Percentiles rank a stretch among this genome's conserved stretches.
These are phyloP conservation scores for Tetrao urogallus DNA, from an alignment of 2,113 vertebrate genomes.

Conservation along the genomic window DNA sequence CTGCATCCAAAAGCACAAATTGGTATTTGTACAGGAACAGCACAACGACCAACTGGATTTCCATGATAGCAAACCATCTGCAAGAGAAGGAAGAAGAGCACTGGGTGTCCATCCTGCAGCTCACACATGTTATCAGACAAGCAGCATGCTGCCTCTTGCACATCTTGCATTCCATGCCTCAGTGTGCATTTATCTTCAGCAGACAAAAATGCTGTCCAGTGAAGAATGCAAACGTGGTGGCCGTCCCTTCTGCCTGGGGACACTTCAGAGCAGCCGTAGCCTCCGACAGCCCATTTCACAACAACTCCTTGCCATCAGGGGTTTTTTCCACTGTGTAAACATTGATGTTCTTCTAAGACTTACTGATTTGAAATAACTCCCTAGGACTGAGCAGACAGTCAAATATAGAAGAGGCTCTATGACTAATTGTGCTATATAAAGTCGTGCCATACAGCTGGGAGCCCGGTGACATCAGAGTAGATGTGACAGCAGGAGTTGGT, in stretches of 20 bases:
- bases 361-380: slow-evolving; percentile 53
- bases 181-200: neutral
- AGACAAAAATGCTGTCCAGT: neutral
- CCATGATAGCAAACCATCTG: slow-evolving; percentile 85
- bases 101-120: neutral
- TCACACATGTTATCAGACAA: neutral
- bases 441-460: slow-evolving; percentile 64
- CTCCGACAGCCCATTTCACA: slow-evolving; percentile 22
- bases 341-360: slow-evolving; percentile 28
- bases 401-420: slow-evolving; percentile 54
- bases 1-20: slow-evolving; percentile 78
- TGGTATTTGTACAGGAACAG: slow-evolving; percentile 83
- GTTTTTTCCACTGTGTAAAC: slow-evolving; percentile 52
- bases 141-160: neutral
- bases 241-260: neutral
- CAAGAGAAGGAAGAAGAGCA: neutral
- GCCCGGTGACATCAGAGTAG: slow-evolving; percentile 55
- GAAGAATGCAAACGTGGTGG: fast-evolving
- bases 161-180: neutral
- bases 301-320: slow-evolving; percentile 6
- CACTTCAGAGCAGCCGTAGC: neutral
- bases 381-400: slow-evolving; percentile 36
- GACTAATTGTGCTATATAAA: slow-evolving; percentile 69
- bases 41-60: slow-evolving; percentile 80
- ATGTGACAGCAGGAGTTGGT: slow-evolving; percentile 14